These are phyloP conservation scores for Loxodonta africana DNA, from an alignment of 2,113 vertebrate species.

Conservation along the genomic window DNA sequence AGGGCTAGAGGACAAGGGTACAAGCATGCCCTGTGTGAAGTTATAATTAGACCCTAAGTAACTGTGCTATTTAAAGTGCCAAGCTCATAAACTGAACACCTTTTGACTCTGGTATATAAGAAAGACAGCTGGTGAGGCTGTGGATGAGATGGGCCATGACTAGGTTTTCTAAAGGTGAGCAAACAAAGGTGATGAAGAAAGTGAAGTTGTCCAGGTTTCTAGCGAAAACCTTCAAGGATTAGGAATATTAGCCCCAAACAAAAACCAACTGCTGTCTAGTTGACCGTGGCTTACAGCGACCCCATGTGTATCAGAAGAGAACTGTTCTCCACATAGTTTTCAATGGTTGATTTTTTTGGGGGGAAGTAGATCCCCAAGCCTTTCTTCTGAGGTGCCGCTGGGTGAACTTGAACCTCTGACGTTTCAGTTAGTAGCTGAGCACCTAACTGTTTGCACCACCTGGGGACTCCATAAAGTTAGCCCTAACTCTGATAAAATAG, in stretches of 20 bases:
- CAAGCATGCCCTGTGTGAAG: background rate
- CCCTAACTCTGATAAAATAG: background rate
- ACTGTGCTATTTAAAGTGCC: background rate
- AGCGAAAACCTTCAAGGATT: background rate
- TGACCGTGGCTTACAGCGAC: no score
- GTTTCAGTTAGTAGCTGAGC: background rate
- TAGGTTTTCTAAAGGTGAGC: background rate
- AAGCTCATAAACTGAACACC: background rate
- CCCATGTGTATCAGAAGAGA: background rate
- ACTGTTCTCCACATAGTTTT: background rate
- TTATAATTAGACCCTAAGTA: background rate
- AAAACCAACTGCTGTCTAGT: no score
- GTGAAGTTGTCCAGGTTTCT: background rate
- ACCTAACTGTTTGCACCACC: background rate
- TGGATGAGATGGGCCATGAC: background rate
- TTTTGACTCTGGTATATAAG: background rate
- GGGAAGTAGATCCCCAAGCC: no score
- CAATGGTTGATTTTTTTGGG: no score
- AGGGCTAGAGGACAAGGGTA: background rate
- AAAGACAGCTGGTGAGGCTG: background rate
- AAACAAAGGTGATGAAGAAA: background rate
- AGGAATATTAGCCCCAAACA: no score
- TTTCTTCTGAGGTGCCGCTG: no score
- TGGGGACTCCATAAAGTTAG: background rate
- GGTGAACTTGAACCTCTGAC: background rate